phyloP scores from a whole-genome alignment of 2,113 vertebrate species.

The Charina bottae region DNA sequence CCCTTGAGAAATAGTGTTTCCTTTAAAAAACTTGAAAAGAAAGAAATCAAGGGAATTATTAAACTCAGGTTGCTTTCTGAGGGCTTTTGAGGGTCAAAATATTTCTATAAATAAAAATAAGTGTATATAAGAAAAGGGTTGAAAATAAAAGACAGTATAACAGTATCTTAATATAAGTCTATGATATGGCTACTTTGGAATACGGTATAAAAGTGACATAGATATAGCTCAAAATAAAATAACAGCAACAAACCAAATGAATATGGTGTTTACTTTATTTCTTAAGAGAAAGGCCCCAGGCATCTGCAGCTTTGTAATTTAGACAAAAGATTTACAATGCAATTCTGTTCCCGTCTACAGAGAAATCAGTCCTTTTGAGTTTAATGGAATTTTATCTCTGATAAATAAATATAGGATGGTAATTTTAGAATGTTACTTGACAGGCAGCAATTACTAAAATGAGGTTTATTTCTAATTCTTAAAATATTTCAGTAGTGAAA shows the following conservation, averaged over 20 bases:
- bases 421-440: neutral
- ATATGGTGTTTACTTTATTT: neutral
- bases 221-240: neutral
- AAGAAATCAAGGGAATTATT: neutral
- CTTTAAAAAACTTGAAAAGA: neutral
- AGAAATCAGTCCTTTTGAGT: neutral
- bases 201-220: neutral
- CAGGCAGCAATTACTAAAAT: neutral
- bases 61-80: neutral
- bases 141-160: neutral
- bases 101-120: neutral
- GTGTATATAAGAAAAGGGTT: neutral
- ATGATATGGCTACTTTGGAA: neutral
- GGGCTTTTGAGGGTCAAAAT: neutral
- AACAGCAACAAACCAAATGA: neutral
- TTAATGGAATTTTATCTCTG: neutral
- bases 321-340: neutral
- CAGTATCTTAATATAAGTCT: neutral
- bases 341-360: neutral
- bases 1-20: neutral
- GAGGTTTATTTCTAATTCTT: neutral
- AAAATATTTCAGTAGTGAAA: too few relatives aligned
- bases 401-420: neutral
- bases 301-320: neutral
- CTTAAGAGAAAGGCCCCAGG: neutral